These are phyloP conservation scores for Troides oblongomaculatus DNA, from an alignment of 2,888 invertebrate genomes.

Conservation along the genomic window DNA sequence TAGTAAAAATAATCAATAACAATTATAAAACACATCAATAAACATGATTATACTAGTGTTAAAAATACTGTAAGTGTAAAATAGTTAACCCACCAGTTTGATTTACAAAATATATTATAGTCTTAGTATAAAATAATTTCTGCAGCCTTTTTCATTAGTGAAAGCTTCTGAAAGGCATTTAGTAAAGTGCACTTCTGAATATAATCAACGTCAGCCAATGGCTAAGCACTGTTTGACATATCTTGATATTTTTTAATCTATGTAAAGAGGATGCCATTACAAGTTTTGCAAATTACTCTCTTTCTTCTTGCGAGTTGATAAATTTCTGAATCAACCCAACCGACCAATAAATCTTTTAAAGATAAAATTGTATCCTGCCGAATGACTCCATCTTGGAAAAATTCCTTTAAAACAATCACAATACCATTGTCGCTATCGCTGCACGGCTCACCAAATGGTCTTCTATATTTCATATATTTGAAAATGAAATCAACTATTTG, in stretches of 20 bases:
- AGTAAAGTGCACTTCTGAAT: too few species aligned
- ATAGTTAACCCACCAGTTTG: too few species aligned
- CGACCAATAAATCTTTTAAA: slow-evolving; percentile 55
- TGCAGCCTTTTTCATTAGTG: too few species aligned
- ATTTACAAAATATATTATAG: too few species aligned
- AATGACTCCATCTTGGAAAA: slow-evolving; percentile 68
- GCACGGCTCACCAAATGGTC: slow-evolving; percentile 60
- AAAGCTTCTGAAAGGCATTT: too few species aligned
- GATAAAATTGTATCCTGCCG: slow-evolving; percentile 58
- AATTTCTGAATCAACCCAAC: slow-evolving; percentile 55
- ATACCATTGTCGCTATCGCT: slow-evolving; percentile 59
- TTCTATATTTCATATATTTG: slow-evolving; percentile 62
- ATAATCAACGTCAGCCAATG: too few species aligned
- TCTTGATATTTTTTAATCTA: slow-evolving; percentile 15
- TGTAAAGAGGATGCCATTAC: slow-evolving; percentile 56
- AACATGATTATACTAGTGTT: too few species aligned
- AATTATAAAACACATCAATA: too few species aligned
- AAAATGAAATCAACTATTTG: slow-evolving; percentile 70
- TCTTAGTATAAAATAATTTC: too few species aligned
- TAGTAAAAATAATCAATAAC: too few species aligned
- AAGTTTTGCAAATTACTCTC: slow-evolving; percentile 54
- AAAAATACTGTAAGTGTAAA: too few species aligned
- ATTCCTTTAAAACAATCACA: slow-evolving; percentile 60
- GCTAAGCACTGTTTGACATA: background rate
- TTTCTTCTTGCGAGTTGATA: slow-evolving; percentile 50